Evolutionary conservation across 2,888 invertebrate species (phyloP).

Genomic region (Slavum lentiscoides): DNA sequence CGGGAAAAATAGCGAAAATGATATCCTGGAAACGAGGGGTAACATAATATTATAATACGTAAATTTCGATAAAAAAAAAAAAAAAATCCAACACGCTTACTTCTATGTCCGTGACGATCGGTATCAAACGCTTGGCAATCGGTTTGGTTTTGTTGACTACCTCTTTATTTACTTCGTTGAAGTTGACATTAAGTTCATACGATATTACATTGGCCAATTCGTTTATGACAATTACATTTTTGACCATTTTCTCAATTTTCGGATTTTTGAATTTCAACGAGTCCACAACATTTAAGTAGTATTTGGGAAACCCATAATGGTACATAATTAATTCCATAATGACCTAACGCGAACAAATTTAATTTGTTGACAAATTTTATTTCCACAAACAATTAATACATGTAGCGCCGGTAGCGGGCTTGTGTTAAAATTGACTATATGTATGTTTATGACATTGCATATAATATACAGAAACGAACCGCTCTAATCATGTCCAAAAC

Average conservation of each 20-base stretch:
- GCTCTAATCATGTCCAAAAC: no score
- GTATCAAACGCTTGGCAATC: slow-evolving; percentile 36
- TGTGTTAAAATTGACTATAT: no score
- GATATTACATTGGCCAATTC: slow-evolving; percentile 21
- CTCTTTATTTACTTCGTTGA: slow-evolving; percentile 8
- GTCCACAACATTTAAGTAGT: no score
- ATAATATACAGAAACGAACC: no score
- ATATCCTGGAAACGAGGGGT: slow-evolving; percentile 35
- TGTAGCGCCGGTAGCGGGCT: no score
- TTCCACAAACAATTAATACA: no score
- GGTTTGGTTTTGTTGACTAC: slow-evolving; percentile 14
- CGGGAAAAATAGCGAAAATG: slow-evolving; percentile 16
- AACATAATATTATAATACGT: not conserved
- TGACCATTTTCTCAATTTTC: slow-evolving; percentile 23
- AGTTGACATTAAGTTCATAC: slow-evolving; percentile 2
- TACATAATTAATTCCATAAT: no score
- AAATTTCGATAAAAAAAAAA: no score
- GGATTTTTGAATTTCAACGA: slow-evolving; percentile 24
- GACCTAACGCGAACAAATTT: no score
- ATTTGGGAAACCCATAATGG: no score
- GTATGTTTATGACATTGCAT: no score
- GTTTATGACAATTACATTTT: slow-evolving; percentile 21
- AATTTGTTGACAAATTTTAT: no score
- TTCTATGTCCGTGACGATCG: slow-evolving; percentile 36
- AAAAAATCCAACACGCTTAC: slow-evolving; percentile 26